Evolutionary conservation across 2,113 vertebrate genomes (phyloP), one percentile per base, ranked within the genome.

Genomic region (Aldabrachelys gigantea): DNA sequence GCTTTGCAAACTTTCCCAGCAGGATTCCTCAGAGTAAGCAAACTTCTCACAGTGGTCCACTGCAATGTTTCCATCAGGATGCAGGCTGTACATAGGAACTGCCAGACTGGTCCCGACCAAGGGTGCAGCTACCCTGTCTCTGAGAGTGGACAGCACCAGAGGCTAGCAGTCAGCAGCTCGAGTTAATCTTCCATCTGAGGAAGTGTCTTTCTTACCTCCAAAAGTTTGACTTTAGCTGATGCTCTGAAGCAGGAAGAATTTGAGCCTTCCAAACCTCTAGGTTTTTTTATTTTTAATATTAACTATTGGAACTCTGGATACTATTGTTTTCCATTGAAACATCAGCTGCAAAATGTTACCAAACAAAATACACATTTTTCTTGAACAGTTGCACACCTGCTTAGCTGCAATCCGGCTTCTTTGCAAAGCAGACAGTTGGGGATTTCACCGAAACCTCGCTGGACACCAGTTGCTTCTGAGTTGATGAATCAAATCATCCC

Each of bases 381-480:
- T 22, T 72, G 7, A 88, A 80, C 85, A 41, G 85, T 88, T 95
- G 93, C 89, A 90, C 96, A 92, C 96, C 94, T 94, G 94, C 96
- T 96, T 92, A 0, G 0, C 91, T 94, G 86, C 79, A 88, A 4
- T 21, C 85, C 87, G 89, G 88, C 94, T 96, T 72, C 89, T 96
- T 91, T 72, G 65, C 93, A 93, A 96, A 54, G 92, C 94, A 56
- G 0, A 0, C 82, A 95, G 38, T 35, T 83, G 13, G 86, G 38
- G 84, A 91, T 97, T 92, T 83, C 86, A 89, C 50, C 95, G 93
- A 4, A 96, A 96, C 94, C 96, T 79, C 50, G 47, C 88, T 0
- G 95, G 94, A 80, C 93, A 94, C 92, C 95, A 97, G 96, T 96
- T 96, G 93, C 95, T 17, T 96, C 88, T 0, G 5, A 78, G 84